phyloP scores from a whole-genome alignment of 2,797 vertebrate species.

The Sebastes diploproa region DNA sequence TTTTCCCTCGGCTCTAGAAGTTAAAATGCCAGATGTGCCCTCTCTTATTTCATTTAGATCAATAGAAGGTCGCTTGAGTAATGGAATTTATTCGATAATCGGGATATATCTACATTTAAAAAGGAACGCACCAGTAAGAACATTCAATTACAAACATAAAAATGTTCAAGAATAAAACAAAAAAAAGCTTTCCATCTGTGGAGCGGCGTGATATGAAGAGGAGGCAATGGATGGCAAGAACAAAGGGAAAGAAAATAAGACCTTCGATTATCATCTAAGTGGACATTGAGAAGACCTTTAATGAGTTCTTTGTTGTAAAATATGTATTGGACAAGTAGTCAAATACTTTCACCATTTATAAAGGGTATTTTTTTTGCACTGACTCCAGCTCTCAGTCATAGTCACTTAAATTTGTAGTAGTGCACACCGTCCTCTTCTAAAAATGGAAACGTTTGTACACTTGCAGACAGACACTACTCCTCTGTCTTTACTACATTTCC shows the following conservation, averaged over 20 bases:
- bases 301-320: constrained; percentile 3
- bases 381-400: not conserved
- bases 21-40: constrained; percentile 3
- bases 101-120: not conserved
- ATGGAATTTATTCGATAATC: not conserved
- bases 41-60: not conserved
- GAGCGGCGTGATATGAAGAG: not conserved
- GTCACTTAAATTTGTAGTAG: not conserved
- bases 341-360: not conserved
- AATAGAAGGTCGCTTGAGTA: not conserved
- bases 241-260: not conserved
- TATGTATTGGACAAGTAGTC: constrained; percentile 3
- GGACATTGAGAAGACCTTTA: not conserved
- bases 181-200: not conserved
- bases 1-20: not conserved
- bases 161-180: constrained; percentile 8
- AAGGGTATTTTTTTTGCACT: not conserved
- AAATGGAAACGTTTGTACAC: not conserved
- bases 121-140: not conserved
- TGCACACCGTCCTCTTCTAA: not conserved
- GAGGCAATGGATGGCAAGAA: not conserved
- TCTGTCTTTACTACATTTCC: not conserved
- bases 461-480: not conserved
- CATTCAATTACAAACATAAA: not conserved
- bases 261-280: not conserved